Evolutionary conservation across 2,888 invertebrate species (phyloP).

Genomic region (Xiphydria camelus): DNA sequence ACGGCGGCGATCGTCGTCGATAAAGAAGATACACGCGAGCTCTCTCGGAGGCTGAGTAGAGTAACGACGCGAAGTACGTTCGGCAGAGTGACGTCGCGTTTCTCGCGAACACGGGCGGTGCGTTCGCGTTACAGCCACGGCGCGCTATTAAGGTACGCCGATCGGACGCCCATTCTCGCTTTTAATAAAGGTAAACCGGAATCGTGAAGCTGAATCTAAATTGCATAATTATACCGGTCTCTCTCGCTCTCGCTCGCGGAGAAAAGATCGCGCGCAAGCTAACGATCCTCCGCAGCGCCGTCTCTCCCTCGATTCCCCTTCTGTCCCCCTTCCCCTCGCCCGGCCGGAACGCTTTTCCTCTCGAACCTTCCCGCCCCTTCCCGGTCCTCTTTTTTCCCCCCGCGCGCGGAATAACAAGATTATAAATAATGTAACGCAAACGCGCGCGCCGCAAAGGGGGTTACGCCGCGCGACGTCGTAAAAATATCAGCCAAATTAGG

Average conservation of each 20-base stretch:
- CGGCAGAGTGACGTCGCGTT: not conserved
- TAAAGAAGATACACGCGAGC: slow-evolving; percentile 21
- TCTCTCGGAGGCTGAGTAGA: no score
- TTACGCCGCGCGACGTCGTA: slow-evolving; percentile 3
- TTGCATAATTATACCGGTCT: slow-evolving; percentile 51
- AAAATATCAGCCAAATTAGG: slow-evolving; percentile 15
- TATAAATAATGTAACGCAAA: slow-evolving; percentile 22
- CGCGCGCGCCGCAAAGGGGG: slow-evolving; percentile 3
- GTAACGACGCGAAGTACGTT: not conserved
- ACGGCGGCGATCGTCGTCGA: slow-evolving; percentile 6
- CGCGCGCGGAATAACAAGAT: slow-evolving; percentile 21
- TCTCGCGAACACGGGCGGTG: not conserved
- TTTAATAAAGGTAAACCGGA: slow-evolving; percentile 52
- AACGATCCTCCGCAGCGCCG: no score
- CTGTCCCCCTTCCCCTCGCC: slow-evolving; percentile 1
- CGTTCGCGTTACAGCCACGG: no score
- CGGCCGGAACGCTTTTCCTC: not conserved
- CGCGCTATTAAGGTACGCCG: no score
- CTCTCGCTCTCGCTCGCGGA: slow-evolving; percentile 15
- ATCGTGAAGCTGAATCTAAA: slow-evolving; percentile 52
- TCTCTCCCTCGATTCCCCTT: slow-evolving; percentile 1
- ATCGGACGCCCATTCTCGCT: slow-evolving; percentile 44
- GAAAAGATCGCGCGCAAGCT: no score
- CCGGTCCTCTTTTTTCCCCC: not conserved
- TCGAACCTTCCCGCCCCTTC: not conserved